Base-by-base conservation (phyloP, 2,888 invertebrate species). In the Tanypteryx hageni region DNA sequence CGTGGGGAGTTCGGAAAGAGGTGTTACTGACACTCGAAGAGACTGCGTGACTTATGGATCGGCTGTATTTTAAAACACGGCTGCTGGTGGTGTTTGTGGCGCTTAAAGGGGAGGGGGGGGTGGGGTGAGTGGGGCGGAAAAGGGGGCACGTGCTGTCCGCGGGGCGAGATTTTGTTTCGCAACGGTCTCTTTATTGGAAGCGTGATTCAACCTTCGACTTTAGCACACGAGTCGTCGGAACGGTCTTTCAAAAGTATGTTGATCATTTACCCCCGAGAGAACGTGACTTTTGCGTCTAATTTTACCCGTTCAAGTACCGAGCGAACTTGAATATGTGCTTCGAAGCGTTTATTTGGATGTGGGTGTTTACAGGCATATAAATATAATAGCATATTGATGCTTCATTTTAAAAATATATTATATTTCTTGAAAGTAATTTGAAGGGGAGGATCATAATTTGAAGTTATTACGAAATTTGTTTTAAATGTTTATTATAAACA, bases 1-100 rank as follows among this genome's bases (percentile, higher is more conserved):
- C 27, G 76, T 27, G 7, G 8, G 27, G 27, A 4, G 76, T 44
- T 5, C 3, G 44, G 44, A 44, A 44, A 44, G 44, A 76, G 76
- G 76, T 76, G 76, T 27, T 76, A 27, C 22, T 76, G 76, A 76
- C 76, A 76, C 76, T 27, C 76, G 76, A 76, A 76, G 76, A 27
- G 76, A 27, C 76, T 22, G 76, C 76, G 76, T 76, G 76, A 76
- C 76, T 76, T 76, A 76, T 76, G 76, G 76, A 76, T 76, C 10
- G 76, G 22, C 76, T 27, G 76, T 76, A 76, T 76, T 76, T 76
- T 76, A 76, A 76, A 76, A 76, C 76, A 76, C 22, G 27, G 76
- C 76, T 76, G 76, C 22, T 27, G 68, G 68, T 22, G 68, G n/a
- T 68, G 76, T 22, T 76, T 22, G 76, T 27, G 68, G 68, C 68